Evolutionary conservation across 2,113 vertebrate genomes (phyloP).

Genomic region (Pelodiscus sinensis): DNA sequence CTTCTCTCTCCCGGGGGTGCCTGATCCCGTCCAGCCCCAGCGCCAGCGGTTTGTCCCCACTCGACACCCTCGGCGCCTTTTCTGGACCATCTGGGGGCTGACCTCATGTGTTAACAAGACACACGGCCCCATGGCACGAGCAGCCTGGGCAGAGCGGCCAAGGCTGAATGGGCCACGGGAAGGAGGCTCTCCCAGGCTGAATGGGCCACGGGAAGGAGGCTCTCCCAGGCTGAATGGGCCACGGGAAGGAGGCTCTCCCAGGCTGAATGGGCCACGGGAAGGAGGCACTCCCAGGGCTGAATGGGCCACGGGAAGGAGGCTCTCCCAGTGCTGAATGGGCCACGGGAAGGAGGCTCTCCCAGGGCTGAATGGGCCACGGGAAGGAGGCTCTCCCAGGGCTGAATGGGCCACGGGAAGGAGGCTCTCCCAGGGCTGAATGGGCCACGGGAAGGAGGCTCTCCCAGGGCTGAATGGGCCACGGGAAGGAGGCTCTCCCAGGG

Average conservation of each 20-base stretch:
- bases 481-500: too few species aligned
- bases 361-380: too few species aligned
- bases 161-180: not conserved
- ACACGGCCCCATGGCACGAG: not conserved
- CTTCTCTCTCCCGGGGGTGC: too few species aligned
- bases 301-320: too few species aligned
- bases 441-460: too few species aligned
- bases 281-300: too few species aligned
- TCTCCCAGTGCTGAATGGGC: not conserved
- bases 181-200: not conserved
- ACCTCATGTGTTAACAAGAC: not conserved
- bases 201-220: not conserved
- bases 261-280: not conserved
- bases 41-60: not conserved
- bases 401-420: not conserved
- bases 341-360: too few species aligned
- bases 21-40: too few species aligned
- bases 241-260: accelerated
- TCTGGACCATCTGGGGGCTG: not conserved
- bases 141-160: not conserved
- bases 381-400: too few species aligned
- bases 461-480: not conserved
- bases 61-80: not conserved
- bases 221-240: not conserved
- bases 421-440: too few species aligned